Conservation (phyloP, 1,140 invertebrate species). For the Platorchestia sp. region DNA sequence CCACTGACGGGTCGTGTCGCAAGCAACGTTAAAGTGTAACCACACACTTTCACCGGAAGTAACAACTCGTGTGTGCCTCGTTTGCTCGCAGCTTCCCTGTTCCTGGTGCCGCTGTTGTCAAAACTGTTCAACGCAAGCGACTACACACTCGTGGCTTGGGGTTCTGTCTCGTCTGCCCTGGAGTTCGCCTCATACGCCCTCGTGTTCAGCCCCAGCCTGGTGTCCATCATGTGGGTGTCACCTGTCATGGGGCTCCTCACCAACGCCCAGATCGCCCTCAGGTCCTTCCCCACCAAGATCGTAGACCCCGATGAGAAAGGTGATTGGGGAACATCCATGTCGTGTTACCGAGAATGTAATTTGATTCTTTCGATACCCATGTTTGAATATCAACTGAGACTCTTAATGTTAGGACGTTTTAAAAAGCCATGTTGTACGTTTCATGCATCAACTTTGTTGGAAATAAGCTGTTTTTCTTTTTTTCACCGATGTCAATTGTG, state of each 20-base stretch:
- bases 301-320: conserved; percentile 61
- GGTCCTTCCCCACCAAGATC: conserved; percentile 63
- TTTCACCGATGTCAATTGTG: too few species aligned
- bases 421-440: too few species aligned
- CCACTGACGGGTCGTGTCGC: too few species aligned
- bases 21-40: neutral
- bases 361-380: too few species aligned
- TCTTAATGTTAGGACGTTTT: too few species aligned
- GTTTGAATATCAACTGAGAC: too few species aligned
- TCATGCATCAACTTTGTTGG: too few species aligned
- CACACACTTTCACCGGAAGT: too few species aligned
- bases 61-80: neutral
- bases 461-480: too few species aligned
- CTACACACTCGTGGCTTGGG: conserved; percentile 56
- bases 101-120: conserved; percentile 60
- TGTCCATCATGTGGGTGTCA: conserved; percentile 61
- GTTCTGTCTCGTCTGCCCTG: conserved; percentile 59
- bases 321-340: neutral
- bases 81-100: conserved; percentile 56
- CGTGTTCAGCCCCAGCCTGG: conserved; percentile 54
- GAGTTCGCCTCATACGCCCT: conserved; percentile 62
- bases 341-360: neutral
- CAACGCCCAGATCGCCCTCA: conserved; percentile 64
- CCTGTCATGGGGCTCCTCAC: conserved; percentile 59
- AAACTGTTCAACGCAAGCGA: conserved; percentile 54